Base-by-base conservation (phyloP, 1,140 invertebrate species). In the Gonioctena quinquepunctata region DNA sequence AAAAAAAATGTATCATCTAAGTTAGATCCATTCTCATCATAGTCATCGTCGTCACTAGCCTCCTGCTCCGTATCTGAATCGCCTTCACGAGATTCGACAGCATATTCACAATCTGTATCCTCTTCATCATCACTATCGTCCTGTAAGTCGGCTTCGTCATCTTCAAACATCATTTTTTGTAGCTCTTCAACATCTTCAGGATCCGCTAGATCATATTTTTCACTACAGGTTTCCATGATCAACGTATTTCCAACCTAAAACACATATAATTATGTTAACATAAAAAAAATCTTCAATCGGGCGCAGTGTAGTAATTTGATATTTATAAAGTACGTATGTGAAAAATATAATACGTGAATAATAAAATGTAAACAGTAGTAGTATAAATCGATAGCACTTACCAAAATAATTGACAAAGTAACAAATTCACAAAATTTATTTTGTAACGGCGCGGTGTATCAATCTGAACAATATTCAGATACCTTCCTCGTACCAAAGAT, bases 51-150 rank as follows among this genome's bases (percentile, higher is more conserved):
- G 33, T 33, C 19, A 22, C 33, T 33, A 64, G 28, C 50, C 28
- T 50, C 18, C 54, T 69, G 60, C 21, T 57, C 48, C 18, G 62
- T 64, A 25, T 69, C 50, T 54, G 68, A 69, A 65, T 64, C 19
- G 25, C 21, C 60, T 57, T 57, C 18, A 19, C 50, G 68, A 23
- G n/a, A 18, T 69, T 69, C 68, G 8, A 57, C 26, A 5, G 11
- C 5, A 56, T 64, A 19, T 69, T 69, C 22, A 7, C 23, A 25
- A 69, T 69, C 52, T 28, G 25, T 69, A 42, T 13, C 0, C 3
- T 42, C 28, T 42, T 42, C 28, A 42, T 42, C 11, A 42, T 64
- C 60, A 64, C 42, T 64, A 49, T 69, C 28, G 13, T 56, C 26
- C 26, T 22, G 1, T n/a, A 69, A 64, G 48, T 69, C 61, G 18